Evolutionary conservation across 2,888 invertebrate species (phyloP), one percentile per base, ranked within the genome.

Genomic region (Lamproptera curius): DNA sequence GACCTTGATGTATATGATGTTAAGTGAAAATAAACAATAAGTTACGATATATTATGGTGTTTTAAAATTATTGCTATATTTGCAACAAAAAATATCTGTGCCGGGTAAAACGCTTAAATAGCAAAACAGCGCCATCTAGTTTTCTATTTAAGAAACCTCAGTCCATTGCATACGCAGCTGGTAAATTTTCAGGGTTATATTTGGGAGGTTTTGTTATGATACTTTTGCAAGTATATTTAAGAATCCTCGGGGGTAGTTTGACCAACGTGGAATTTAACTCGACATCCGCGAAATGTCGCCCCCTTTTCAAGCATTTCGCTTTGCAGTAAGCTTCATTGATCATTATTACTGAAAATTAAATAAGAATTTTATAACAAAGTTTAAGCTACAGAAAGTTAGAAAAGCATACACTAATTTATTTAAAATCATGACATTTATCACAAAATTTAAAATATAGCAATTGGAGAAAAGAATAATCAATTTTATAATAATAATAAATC

Each of bases 241-340:
- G 43, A 34, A 31, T 68, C 67, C 31, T 54, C 42, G 38, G 39
- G 14, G 42, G 39, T n/a, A 48, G 26, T 26, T 39, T 48, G 5
- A 34, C n/a, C 16, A 39, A 2, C 40, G 69, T 62, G 51, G 75
- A 73, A 40, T 74, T 74, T 13, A 73, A 17, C 50, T 57, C 52
- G 23, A 59, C 56, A 6, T 63, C 55, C 46, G 51, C 42, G 55
- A 52, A 11, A 16, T 59, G 61, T 13, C 67, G 68, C 1, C 68
- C 70, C 44, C 67, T 73, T 16, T 63, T 67, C 45, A 82, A 36
- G 41, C 79, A 81, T 1, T 54, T 46, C 0, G 74, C 37, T 55
- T 84, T 82, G 57, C 82, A 84, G 51, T 74, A 82, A 0, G 69
- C 70, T 61, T 82, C 79, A 46, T 84, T 84, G 16, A 83, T 55